Conservation (phyloP, 2,113 vertebrate species). For the Amazona guildingii region DNA sequence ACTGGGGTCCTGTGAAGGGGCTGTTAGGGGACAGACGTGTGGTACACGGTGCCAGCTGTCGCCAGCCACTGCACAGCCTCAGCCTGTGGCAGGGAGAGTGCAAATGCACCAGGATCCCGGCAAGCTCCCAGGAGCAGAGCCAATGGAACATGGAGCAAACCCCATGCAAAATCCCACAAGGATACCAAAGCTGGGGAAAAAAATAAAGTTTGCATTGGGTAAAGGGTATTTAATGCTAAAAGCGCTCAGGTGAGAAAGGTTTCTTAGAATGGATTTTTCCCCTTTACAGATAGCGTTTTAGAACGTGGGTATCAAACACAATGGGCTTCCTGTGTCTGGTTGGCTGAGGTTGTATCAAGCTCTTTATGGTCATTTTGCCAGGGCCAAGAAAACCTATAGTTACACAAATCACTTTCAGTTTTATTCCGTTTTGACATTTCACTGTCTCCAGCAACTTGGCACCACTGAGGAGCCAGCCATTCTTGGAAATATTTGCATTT, state of each 20-base stretch:
- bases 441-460: slow-evolving; percentile 33
- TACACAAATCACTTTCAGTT: slow-evolving; percentile 33
- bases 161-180: background rate
- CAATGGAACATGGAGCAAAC: background rate
- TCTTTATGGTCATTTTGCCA: background rate
- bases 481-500: background rate
- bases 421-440: slow-evolving; percentile 31
- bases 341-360: background rate
- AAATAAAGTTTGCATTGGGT: background rate
- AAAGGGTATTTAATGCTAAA: background rate
- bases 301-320: background rate
- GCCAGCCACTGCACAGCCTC: background rate
- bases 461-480: background rate
- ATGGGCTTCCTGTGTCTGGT: background rate
- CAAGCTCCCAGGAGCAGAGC: background rate
- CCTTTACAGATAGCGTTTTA: background rate
- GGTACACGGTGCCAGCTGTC: accelerated
- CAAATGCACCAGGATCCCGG: background rate
- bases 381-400: background rate
- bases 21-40: background rate
- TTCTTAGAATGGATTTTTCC: background rate
- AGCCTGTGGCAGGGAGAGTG: background rate
- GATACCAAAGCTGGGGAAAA: background rate
- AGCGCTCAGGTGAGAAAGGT: background rate
- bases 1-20: background rate